These are phyloP conservation scores for Onychomys arenicola DNA, from an alignment of 2,797 vertebrate species.

Conservation along the genomic window DNA sequence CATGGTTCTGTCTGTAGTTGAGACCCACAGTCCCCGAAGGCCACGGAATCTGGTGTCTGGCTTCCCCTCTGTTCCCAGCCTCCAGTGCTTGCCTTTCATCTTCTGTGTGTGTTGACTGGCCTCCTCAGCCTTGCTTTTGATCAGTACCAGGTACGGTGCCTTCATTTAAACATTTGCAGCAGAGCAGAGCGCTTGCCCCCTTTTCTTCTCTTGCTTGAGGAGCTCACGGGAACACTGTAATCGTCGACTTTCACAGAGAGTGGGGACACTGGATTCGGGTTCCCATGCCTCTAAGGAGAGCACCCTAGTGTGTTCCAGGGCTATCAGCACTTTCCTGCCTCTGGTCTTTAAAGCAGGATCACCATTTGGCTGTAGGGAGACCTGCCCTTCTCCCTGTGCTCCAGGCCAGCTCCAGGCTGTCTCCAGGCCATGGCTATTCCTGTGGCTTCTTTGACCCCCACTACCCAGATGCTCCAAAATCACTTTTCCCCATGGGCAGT, in stretches of 20 bases:
- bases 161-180: neutral
- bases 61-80: neutral
- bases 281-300: neutral
- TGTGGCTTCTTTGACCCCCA: neutral
- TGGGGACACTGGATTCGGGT: neutral
- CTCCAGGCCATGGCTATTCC: neutral
- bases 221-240: neutral
- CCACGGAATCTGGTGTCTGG: neutral
- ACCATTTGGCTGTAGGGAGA: neutral
- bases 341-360: neutral
- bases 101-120: neutral
- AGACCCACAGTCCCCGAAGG: neutral
- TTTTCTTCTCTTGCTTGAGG: neutral
- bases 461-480: slow-evolving; percentile 4
- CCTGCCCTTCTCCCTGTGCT: neutral
- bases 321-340: neutral
- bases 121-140: neutral
- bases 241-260: neutral
- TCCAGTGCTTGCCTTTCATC: neutral
- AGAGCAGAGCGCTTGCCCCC: neutral
- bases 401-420: neutral
- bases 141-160: neutral
- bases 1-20: neutral
- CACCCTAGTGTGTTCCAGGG: neutral
- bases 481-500: neutral